Evolutionary conservation across 1,140 invertebrate genomes (phyloP).

Genomic region (Pissodes strobi): DNA sequence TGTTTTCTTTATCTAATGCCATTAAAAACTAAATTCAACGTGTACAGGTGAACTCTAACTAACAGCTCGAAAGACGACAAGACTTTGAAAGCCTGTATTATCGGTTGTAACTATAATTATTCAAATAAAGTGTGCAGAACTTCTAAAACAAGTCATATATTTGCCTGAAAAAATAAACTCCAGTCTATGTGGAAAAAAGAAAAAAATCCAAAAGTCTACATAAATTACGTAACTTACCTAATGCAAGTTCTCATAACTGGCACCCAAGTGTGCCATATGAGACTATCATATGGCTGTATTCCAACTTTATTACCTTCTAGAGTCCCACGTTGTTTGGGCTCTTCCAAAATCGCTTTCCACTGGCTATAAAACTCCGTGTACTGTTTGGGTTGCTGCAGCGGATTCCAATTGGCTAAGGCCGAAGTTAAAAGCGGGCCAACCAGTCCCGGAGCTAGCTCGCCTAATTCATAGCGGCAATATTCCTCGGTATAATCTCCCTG

Average conservation of each 20-base stretch:
- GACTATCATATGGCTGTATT: constrained; percentile 76
- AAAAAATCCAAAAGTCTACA: constrained; percentile 19
- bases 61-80: too few relatives aligned
- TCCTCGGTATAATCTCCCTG: constrained; percentile 64
- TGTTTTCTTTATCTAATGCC: too few relatives aligned
- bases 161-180: too few relatives aligned
- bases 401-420: constrained; percentile 74
- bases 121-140: too few relatives aligned
- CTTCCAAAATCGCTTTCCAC: constrained; percentile 73
- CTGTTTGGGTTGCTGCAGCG: constrained; percentile 66
- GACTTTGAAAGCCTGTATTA: too few relatives aligned
- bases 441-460: constrained; percentile 67
- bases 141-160: too few relatives aligned
- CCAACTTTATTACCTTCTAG: constrained; percentile 58
- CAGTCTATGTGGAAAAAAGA: not conserved
- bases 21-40: too few relatives aligned
- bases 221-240: constrained; percentile 59
- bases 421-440: constrained; percentile 71
- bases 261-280: constrained; percentile 91
- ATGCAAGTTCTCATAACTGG: constrained; percentile 74
- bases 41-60: too few relatives aligned
- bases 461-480: constrained; percentile 63
- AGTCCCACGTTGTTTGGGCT: constrained; percentile 53
- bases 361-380: constrained; percentile 70
- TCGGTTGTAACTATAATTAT: too few relatives aligned